phyloP scores from a whole-genome alignment of 2,888 invertebrate species.

The Hypomecis punctinalis region DNA sequence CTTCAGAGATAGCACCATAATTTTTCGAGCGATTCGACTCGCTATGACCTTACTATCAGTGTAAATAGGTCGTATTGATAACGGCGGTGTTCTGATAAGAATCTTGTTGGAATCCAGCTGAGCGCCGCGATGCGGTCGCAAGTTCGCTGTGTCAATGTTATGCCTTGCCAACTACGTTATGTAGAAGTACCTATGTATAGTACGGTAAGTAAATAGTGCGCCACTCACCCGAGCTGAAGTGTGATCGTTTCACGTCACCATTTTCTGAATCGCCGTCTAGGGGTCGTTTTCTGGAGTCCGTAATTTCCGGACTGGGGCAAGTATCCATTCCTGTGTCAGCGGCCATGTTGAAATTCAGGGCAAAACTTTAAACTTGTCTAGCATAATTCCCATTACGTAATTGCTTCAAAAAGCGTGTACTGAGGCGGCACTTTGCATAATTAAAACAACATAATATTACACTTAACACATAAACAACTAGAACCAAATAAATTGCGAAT shows the following conservation, averaged over 20 bases:
- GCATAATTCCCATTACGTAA: conserved; percentile 86
- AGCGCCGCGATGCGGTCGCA: conserved; percentile 66
- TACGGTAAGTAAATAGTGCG: conserved; percentile 52
- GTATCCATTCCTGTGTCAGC: conserved; percentile 97
- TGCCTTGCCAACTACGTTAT: conserved; percentile 76
- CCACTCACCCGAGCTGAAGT: conserved; percentile 94
- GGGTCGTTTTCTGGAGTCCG: conserved; percentile 95
- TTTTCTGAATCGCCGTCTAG: conserved; percentile 94
- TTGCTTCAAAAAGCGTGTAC: conserved; percentile 77
- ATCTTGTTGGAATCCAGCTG: conserved; percentile 74
- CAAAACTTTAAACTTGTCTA: conserved; percentile 84
- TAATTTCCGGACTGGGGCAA: conserved; percentile 96
- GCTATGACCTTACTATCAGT: conserved; percentile 67
- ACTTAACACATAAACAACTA: conserved; percentile 82
- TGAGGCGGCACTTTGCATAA: conserved; percentile 79
- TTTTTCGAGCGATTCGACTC: conserved; percentile 54
- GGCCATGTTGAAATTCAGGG: conserved; percentile 91
- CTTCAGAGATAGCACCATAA: conserved; percentile 47
- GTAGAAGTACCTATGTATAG: conserved; percentile 58
- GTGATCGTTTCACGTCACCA: conserved; percentile 95
- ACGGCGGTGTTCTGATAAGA: conserved; percentile 76
- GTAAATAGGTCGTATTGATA: conserved; percentile 80
- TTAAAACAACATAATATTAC: conserved; percentile 72
- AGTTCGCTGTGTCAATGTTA: conserved; percentile 77
- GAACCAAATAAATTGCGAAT: conserved; percentile 70